phyloP scores from a whole-genome alignment of 2,888 invertebrate genomes.

The Noctua comes region DNA sequence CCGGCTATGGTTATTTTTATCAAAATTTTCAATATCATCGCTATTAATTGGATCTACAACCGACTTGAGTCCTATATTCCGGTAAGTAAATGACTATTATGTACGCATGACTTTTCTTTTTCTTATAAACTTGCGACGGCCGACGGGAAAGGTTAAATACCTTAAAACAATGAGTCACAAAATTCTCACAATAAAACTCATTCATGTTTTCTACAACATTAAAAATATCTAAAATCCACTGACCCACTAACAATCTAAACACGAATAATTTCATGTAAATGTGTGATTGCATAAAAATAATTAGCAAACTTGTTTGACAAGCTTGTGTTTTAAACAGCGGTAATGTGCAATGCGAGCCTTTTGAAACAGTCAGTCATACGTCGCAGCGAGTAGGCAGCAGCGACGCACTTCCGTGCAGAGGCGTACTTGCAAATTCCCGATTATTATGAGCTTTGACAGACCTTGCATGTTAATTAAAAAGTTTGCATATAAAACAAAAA shows the following conservation, averaged over 20 bases:
- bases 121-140: neutral
- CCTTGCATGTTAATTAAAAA: constrained; percentile 80
- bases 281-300: constrained; percentile 60
- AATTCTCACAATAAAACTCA: constrained; percentile 37
- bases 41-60: neutral
- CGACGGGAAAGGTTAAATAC: constrained; percentile 19
- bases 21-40: constrained; percentile 14
- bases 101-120: constrained; percentile 12
- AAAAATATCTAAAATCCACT: constrained; percentile 48
- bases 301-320: constrained; percentile 61
- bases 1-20: constrained; percentile 25
- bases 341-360: constrained; percentile 57
- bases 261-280: constrained; percentile 53
- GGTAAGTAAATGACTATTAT: constrained; percentile 11
- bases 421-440: constrained; percentile 65
- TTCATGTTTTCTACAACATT: constrained; percentile 49
- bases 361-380: constrained; percentile 49
- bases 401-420: constrained; percentile 59
- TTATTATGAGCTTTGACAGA: constrained; percentile 80
- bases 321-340: constrained; percentile 49
- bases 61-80: neutral
- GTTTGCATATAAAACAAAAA: constrained; percentile 64
- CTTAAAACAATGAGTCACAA: constrained; percentile 24
- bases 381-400: constrained; percentile 36
- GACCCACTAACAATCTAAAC: constrained; percentile 56